Evolutionary conservation across 2,113 vertebrate genomes (phyloP).

Genomic region (Sitta europaea): DNA sequence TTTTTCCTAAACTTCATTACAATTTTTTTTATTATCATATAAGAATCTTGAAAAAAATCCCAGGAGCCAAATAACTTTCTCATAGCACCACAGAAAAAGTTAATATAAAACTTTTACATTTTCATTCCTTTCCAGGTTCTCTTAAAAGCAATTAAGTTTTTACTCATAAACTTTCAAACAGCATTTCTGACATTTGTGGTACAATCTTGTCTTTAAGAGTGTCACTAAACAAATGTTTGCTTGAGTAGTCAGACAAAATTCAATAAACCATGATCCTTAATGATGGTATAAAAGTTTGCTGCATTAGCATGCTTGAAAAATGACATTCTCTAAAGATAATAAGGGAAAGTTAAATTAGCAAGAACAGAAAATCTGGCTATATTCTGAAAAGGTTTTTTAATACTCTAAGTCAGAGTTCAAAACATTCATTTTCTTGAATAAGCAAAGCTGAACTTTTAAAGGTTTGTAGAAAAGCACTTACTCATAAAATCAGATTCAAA

Average conservation of each 20-base stretch:
- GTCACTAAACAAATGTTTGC: constrained; percentile 25
- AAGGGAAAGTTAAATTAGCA: constrained; percentile 8
- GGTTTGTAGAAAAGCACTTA: neutral
- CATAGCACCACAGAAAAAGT: neutral
- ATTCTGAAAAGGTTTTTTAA: constrained; percentile 12
- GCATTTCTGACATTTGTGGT: constrained; percentile 16
- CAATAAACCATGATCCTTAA: constrained; percentile 41
- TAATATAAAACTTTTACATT: neutral
- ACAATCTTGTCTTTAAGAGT: neutral
- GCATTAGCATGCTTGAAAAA: neutral
- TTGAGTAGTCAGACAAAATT: constrained; percentile 26
- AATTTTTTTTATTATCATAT: neutral
- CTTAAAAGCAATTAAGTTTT: neutral
- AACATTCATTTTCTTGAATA: constrained; percentile 29
- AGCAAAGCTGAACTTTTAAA: neutral
- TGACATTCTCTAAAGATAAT: neutral
- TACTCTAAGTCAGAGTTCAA: constrained; percentile 2
- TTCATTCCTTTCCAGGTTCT: neutral
- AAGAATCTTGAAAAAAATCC: neutral
- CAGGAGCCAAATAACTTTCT: neutral
- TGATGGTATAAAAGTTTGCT: constrained; percentile 3
- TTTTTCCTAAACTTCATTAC: neutral
- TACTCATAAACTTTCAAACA: neutral
- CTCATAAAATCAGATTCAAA: neutral
- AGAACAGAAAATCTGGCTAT: neutral